Conservation (phyloP, 2,888 invertebrate genomes). For the Amiota mariae region DNA sequence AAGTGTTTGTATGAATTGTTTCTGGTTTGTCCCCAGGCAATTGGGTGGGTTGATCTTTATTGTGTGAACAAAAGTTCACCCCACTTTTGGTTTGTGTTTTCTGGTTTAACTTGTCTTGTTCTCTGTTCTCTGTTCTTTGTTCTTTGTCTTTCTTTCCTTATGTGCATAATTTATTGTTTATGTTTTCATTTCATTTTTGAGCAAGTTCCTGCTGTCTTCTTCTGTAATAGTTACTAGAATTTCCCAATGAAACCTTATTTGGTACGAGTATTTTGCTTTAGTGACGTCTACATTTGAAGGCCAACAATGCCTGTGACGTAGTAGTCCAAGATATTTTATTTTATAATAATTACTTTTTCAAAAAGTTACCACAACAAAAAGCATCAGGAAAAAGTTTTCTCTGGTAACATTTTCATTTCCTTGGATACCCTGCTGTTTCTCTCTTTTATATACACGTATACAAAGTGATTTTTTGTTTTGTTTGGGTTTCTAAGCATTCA, state of each 20-base stretch:
- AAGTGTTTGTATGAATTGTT: constrained; percentile 48
- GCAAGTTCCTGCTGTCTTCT: not conserved
- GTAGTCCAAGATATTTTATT: constrained; percentile 18
- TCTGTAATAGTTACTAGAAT: not conserved
- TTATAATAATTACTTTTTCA: constrained; percentile 24
- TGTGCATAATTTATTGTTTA: constrained; percentile 60
- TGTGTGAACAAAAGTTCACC: too few species aligned
- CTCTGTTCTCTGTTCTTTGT: constrained; percentile 58
- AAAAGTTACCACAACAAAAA: not conserved
- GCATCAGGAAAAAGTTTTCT: constrained; percentile 7
- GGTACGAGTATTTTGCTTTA: too few species aligned
- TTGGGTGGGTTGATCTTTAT: too few species aligned
- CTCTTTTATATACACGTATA: not conserved
- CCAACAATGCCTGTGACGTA: too few species aligned
- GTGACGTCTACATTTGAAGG: too few species aligned
- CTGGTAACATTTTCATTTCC: too few species aligned
- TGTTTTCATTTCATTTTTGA: not conserved
- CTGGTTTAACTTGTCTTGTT: constrained; percentile 46
- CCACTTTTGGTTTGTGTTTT: constrained; percentile 6
- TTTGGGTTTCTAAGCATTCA: too few species aligned
- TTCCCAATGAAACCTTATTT: not conserved
- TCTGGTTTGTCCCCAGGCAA: constrained; percentile 19
- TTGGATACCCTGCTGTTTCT: constrained; percentile 2
- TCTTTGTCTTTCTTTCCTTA: constrained; percentile 52
- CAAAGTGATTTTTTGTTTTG: not conserved